These are phyloP conservation scores for Siniperca knerii DNA, from an alignment of 2,113 vertebrate genomes.

Conservation along the genomic window DNA sequence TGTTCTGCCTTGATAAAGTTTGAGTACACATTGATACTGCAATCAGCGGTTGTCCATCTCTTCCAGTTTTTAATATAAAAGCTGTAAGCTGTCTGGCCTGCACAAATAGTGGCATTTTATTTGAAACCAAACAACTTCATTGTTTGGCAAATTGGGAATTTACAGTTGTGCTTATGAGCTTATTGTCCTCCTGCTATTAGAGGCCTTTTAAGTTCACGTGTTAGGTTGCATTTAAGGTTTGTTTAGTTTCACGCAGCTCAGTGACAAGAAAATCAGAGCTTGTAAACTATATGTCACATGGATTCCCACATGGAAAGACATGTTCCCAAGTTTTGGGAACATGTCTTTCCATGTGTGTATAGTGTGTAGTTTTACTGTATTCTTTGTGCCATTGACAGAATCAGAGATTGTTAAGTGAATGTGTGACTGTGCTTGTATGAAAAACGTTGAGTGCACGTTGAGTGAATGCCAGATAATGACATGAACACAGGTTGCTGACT, in stretches of 20 bases:
- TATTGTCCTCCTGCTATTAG: background rate
- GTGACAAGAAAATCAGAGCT: background rate
- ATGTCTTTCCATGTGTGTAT: no score
- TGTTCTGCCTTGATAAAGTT: background rate
- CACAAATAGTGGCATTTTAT: background rate
- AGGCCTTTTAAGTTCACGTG: background rate
- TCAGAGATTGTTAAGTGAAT: no score
- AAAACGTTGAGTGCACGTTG: no score
- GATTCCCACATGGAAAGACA: no score
- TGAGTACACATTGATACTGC: background rate
- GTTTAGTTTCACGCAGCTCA: background rate
- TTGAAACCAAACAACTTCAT: conserved; percentile 20
- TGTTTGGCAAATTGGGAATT: conserved; percentile 36
- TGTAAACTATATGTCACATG: no score
- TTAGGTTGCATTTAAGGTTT: background rate
- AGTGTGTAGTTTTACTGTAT: no score
- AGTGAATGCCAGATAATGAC: no score
- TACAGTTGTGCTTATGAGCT: background rate
- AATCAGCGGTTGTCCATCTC: background rate
- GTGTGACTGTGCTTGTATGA: no score
- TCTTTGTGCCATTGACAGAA: no score
- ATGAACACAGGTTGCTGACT: no score
- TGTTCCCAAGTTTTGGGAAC: no score
- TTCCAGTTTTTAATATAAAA: background rate
- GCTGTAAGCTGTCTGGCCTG: background rate